A percentile compares a stretch with the other conserved stretches of the same genome.
Conservation (phyloP, 1,140 invertebrate species). For the Drosophila persimilis region DNA sequence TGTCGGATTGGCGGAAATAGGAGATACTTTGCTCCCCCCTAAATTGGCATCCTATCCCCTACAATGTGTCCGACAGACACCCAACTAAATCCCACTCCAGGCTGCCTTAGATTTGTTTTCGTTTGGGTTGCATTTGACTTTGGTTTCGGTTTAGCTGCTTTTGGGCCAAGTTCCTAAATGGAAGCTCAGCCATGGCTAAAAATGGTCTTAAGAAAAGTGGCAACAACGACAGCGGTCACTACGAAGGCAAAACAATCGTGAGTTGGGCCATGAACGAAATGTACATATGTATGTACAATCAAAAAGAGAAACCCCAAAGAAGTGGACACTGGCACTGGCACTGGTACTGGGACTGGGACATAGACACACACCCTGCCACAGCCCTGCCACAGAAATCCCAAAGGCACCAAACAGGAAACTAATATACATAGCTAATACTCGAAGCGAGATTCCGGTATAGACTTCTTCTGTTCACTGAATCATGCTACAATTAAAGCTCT, state of each 20-base stretch:
- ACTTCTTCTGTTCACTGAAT: no score
- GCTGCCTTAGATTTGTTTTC: constrained; percentile 38
- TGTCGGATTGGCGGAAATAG: not conserved
- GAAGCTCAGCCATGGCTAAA: constrained; percentile 75
- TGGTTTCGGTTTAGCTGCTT: constrained; percentile 50
- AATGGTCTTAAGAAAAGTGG: constrained; percentile 71
- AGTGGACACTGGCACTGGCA: constrained; percentile 34
- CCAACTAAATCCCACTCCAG: constrained; percentile 8
- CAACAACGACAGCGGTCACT: constrained; percentile 20
- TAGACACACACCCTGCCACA: not conserved
- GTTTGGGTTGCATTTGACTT: constrained; percentile 49
- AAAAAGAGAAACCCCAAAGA: constrained; percentile 17
- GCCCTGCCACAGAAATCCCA: constrained; percentile 20
- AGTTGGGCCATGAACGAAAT: constrained; percentile 34
- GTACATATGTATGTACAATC: not conserved
- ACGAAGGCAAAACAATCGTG: constrained; percentile 48
- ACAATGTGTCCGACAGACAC: no score
- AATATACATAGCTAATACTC: no score
- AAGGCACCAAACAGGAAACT: not conserved
- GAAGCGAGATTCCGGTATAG: no score
- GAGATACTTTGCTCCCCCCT: constrained; percentile 6
- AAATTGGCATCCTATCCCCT: constrained; percentile 3
- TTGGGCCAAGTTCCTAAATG: constrained; percentile 61
- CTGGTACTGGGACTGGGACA: constrained; percentile 14
- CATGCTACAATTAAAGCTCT: no score